Percentiles rank a stretch among this genome's conserved stretches.
Conservation (phyloP, 2,797 vertebrate genomes). For the Moxostoma hubbsi region DNA sequence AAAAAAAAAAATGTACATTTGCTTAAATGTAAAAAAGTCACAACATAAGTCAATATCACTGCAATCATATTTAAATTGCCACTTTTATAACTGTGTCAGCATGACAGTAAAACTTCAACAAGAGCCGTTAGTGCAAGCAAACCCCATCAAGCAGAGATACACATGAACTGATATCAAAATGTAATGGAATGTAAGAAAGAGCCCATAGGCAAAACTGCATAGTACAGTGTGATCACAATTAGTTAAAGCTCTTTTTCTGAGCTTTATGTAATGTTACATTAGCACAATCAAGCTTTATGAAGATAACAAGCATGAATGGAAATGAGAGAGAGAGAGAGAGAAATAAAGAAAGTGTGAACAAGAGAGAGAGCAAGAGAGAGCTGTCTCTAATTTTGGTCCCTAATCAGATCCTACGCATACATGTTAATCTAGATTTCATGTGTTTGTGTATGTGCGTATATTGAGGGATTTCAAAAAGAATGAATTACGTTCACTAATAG, state of each 20-base stretch:
- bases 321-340: not conserved
- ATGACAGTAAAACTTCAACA: not conserved
- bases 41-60: not conserved
- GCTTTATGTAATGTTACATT: constrained; percentile 10
- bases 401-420: not conserved
- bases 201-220: constrained; percentile 1
- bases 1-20: not conserved
- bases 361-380: too few species aligned
- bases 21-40: not conserved
- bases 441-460: not conserved
- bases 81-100: not conserved
- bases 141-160: constrained; percentile 5
- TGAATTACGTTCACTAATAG: too few species aligned
- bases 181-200: constrained; percentile 1
- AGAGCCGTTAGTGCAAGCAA: not conserved
- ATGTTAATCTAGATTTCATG: not conserved
- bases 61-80: not conserved
- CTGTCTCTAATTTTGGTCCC: constrained; percentile 18
- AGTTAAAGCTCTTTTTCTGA: not conserved
- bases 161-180: constrained; percentile 15
- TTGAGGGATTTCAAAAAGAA: too few species aligned
- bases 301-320: constrained; percentile 17
- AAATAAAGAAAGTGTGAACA: not conserved
- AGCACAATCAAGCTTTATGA: constrained; percentile 14
- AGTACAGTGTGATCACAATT: not conserved